Evolutionary conservation across 2,888 invertebrate genomes (phyloP).

Genomic region (Alsophila aescularia): DNA sequence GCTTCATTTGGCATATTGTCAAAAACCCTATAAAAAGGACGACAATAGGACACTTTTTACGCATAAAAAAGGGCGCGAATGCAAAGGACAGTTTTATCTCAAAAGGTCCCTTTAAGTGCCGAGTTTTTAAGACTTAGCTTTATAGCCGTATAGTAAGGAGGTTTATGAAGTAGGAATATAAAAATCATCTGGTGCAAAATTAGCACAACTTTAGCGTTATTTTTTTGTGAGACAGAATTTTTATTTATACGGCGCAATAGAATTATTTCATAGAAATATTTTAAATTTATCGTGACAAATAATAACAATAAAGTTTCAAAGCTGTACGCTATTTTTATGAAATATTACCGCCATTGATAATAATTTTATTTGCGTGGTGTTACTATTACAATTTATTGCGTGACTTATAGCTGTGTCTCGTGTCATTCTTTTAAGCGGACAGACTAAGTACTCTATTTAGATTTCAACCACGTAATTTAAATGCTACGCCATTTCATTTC

Average conservation of each 20-base stretch:
- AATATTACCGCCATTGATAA: no score
- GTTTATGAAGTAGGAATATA: slow-evolving; percentile 37
- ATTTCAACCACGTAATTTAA: no score
- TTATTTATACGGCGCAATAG: background rate
- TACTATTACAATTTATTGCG: no score
- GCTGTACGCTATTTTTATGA: no score
- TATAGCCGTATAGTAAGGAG: slow-evolving; percentile 38
- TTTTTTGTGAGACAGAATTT: background rate
- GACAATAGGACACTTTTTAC: slow-evolving; percentile 20
- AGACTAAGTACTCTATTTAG: no score
- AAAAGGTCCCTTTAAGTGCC: slow-evolving; percentile 32
- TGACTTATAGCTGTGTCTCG: no score
- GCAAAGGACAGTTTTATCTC: slow-evolving; percentile 27
- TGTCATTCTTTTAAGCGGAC: no score
- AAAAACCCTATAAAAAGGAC: slow-evolving; percentile 28
- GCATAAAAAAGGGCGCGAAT: slow-evolving; percentile 21
- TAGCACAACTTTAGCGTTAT: slow-evolving; percentile 8
- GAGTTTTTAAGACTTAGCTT: slow-evolving; percentile 38
- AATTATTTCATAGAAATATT: background rate
- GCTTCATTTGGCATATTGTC: slow-evolving; percentile 64
- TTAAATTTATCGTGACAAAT: no score
- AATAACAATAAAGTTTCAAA: no score
- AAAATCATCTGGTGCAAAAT: slow-evolving; percentile 29
- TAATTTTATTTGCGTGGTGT: no score
- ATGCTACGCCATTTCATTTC: background rate